Percentiles rank a stretch among this genome's conserved stretches.
Conservation (phyloP, 2,888 invertebrate species). For the Euproctis similis region DNA sequence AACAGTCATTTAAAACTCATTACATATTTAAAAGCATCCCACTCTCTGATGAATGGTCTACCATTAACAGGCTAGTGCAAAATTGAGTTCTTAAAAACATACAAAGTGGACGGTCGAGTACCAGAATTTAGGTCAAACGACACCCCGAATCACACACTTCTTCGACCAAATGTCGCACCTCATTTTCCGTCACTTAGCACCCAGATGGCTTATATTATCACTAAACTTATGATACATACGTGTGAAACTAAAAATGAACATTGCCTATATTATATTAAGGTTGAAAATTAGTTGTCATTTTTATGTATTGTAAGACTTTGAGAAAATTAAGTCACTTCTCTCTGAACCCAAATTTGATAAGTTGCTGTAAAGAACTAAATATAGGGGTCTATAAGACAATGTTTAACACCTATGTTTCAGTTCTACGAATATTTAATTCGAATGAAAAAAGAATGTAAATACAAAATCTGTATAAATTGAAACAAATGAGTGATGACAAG, state of each 20-base stretch:
- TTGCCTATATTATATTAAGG: conserved; percentile 13
- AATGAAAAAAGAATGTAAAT: too few relatives aligned
- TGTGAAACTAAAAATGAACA: conserved; percentile 20
- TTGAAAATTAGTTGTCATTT: conserved; percentile 8
- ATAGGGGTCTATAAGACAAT: too few relatives aligned
- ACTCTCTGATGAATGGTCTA: conserved; percentile 21
- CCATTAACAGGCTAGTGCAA: conserved; percentile 19
- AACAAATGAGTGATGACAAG: too few relatives aligned
- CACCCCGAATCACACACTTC: conserved; percentile 44
- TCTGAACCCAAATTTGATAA: conserved; percentile 50
- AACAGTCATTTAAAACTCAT: conserved; percentile 22
- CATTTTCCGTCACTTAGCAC: conserved; percentile 57
- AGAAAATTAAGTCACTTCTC: conserved; percentile 26
- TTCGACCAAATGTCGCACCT: conserved; percentile 54
- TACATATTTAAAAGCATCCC: conserved; percentile 22
- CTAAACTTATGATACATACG: conserved; percentile 20
- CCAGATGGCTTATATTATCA: conserved; percentile 26
- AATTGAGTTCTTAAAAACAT: conserved; percentile 37
- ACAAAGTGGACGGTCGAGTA: conserved; percentile 36
- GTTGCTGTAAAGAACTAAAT: conserved; percentile 44
- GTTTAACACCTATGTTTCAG: conserved; percentile 47
- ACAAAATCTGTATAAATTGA: too few relatives aligned
- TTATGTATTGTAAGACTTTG: conserved; percentile 12
- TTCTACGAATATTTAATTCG: too few relatives aligned
- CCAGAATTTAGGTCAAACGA: conserved; percentile 56